phyloP scores from a whole-genome alignment of 2,797 vertebrate species.

The Acanthornis magna region DNA sequence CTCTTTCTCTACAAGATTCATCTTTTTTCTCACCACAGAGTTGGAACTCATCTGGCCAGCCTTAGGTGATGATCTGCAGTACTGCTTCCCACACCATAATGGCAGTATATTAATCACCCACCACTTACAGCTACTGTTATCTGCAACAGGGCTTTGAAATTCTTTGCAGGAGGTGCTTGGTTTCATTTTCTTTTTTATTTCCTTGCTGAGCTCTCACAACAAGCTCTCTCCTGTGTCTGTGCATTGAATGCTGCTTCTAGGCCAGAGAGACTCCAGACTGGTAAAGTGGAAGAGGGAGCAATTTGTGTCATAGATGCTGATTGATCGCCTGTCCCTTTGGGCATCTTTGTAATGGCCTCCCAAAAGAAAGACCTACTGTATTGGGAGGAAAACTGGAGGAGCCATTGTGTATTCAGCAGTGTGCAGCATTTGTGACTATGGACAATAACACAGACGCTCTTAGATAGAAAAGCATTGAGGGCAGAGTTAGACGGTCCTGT shows the following conservation, averaged over 20 bases:
- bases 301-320: slow-evolving; percentile 29
- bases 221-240: background rate
- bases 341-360: background rate
- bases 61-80: background rate
- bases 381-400: slow-evolving; percentile 11
- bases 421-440: background rate
- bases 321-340: background rate
- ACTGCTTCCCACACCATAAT: background rate
- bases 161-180: background rate
- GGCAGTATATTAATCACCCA: background rate
- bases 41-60: background rate
- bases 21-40: background rate
- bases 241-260: background rate
- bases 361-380: slow-evolving; percentile 43
- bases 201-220: background rate
- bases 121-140: background rate
- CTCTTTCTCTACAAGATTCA: background rate
- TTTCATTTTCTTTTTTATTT: slow-evolving; percentile 39
- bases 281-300: slow-evolving; percentile 9
- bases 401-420: slow-evolving; percentile 56
- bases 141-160: slow-evolving; percentile 26
- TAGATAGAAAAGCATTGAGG: background rate
- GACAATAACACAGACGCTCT: background rate
- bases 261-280: background rate
- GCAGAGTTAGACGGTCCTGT: background rate